Evolutionary conservation across 2,113 vertebrate species (phyloP).

Genomic region (Dasyprocta punctata): DNA sequence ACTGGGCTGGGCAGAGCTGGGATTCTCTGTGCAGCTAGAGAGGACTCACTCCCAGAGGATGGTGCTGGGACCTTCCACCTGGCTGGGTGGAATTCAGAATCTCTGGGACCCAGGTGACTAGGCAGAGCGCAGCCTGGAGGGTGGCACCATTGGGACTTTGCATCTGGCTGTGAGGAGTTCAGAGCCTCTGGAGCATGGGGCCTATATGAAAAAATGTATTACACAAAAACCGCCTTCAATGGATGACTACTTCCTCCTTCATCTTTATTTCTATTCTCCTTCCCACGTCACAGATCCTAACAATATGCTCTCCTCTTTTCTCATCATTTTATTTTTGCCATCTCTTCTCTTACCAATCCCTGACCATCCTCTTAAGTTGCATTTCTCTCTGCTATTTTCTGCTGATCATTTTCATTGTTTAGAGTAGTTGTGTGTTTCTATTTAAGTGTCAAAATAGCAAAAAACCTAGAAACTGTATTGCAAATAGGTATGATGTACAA

Average conservation of each 20-base stretch:
- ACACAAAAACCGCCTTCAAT: not conserved
- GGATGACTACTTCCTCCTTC: not conserved
- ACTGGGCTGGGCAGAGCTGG: no score
- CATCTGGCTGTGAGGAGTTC: no score
- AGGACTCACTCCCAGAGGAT: no score
- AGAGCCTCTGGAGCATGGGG: no score
- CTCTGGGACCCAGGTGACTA: no score
- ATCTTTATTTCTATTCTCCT: not conserved
- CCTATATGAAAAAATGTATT: no score
- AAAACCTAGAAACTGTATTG: not conserved
- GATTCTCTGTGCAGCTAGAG: no score
- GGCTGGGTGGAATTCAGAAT: no score
- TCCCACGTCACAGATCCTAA: not conserved
- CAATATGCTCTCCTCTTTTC: not conserved
- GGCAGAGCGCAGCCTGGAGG: no score
- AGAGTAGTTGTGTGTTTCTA: not conserved
- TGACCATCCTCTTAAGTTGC: not conserved
- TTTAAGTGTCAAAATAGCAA: not conserved
- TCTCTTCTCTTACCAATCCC: not conserved
- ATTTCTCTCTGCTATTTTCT: not conserved
- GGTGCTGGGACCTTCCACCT: no score
- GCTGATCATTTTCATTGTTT: not conserved
- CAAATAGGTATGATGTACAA: not conserved
- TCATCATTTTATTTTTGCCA: not conserved
- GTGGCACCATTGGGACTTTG: no score